A percentile compares a stretch with the other conserved stretches of the same genome.
phyloP scores from a whole-genome alignment of 2,113 vertebrate genomes.

The Charina bottae region DNA sequence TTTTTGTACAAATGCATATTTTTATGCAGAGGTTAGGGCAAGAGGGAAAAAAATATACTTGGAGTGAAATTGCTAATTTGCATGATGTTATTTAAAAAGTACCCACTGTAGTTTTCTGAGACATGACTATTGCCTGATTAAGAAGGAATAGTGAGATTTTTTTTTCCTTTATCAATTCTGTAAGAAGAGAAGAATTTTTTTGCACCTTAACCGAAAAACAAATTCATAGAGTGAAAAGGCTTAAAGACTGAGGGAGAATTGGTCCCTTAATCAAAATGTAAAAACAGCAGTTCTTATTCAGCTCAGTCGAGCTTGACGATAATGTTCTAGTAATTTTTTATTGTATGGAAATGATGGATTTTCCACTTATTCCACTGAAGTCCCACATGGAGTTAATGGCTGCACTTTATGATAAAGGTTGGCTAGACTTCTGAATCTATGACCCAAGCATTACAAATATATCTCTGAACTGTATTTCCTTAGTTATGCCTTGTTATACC shows the following conservation, averaged over 20 bases:
- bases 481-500: background rate
- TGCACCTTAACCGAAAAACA: background rate
- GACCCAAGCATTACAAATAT: background rate
- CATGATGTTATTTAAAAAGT: background rate
- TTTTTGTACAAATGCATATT: background rate
- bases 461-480: constrained; percentile 1
- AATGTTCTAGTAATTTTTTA: background rate
- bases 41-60: background rate
- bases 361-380: background rate
- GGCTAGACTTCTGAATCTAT: background rate
- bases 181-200: background rate
- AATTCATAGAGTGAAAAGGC: background rate
- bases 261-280: background rate
- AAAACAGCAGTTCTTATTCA: background rate
- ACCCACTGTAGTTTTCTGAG: background rate
- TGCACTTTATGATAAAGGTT: background rate
- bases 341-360: background rate
- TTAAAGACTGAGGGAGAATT: background rate
- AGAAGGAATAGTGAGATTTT: too few species aligned
- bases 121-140: background rate
- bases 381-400: background rate
- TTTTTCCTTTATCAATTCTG: background rate
- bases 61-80: background rate
- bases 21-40: background rate
- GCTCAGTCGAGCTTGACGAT: background rate